Conservation (phyloP, 2,113 vertebrate genomes). For the zebrafish (Danio rerio) region GRCz12tu NC_133187.1:24416001-24416500, state of each 20-base stretch:
- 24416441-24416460: background rate
- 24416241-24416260: background rate
- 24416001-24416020: too few species aligned
- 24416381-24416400: background rate
- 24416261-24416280: background rate
- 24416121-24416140: too few species aligned
- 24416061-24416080: too few species aligned
- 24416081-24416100: too few species aligned
- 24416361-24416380: background rate
- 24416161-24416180: too few species aligned
- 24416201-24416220: too few species aligned
- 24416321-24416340: slow-evolving; percentile 1
- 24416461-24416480: background rate
- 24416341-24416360: background rate
- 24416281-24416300: background rate
- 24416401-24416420: background rate
- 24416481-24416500: background rate
- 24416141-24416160: too few species aligned
- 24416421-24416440: background rate
- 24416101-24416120: too few species aligned
- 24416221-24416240: too few species aligned
- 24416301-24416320: background rate
- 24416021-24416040: too few species aligned
- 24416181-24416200: too few species aligned
- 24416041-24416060: too few species aligned